Percentiles rank a stretch among this genome's conserved stretches.
These are phyloP conservation scores for Polydrusus pterygomalis DNA, from an alignment of 2,888 invertebrate genomes.

Conservation along the genomic window DNA sequence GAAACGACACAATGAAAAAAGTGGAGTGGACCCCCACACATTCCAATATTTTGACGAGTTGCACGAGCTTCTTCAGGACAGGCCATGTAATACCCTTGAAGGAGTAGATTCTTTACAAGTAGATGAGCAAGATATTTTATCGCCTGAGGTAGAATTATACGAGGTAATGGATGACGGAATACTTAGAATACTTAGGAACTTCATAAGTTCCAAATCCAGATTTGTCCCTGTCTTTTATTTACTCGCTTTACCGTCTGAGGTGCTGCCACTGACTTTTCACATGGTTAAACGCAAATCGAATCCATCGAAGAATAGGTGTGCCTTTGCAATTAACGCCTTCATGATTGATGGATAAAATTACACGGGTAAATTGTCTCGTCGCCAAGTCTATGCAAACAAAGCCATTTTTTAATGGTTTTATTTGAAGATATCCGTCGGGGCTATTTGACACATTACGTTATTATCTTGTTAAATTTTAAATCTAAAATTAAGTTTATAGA, in stretches of 20 bases:
- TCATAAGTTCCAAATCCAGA: too few species aligned
- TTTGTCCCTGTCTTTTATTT: too few species aligned
- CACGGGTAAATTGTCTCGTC: slow-evolving; percentile 44
- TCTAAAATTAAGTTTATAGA: not conserved
- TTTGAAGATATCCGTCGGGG: slow-evolving; percentile 11
- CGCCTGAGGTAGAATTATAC: too few species aligned
- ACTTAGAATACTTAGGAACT: too few species aligned
- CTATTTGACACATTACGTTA: not conserved
- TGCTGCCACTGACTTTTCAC: slow-evolving; percentile 21
- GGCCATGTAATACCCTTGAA: too few species aligned
- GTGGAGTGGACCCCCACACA: too few species aligned
- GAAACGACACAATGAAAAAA: too few species aligned
- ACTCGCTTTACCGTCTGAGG: not conserved
- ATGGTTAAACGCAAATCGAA: slow-evolving; percentile 31
- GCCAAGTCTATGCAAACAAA: slow-evolving; percentile 36
- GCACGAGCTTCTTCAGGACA: too few species aligned
- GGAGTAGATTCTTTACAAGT: too few species aligned
- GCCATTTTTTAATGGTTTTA: slow-evolving; percentile 9
- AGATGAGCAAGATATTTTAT: too few species aligned
- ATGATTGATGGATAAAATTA: slow-evolving; percentile 51
- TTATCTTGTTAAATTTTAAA: slow-evolving; percentile 17
- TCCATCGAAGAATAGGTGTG: slow-evolving; percentile 44
- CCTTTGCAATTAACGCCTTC: slow-evolving; percentile 49
- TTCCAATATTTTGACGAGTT: too few species aligned
- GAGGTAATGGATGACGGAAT: too few species aligned